phyloP scores from a whole-genome alignment of 2,113 vertebrate genomes.

The Laterallus jamaicensis region DNA sequence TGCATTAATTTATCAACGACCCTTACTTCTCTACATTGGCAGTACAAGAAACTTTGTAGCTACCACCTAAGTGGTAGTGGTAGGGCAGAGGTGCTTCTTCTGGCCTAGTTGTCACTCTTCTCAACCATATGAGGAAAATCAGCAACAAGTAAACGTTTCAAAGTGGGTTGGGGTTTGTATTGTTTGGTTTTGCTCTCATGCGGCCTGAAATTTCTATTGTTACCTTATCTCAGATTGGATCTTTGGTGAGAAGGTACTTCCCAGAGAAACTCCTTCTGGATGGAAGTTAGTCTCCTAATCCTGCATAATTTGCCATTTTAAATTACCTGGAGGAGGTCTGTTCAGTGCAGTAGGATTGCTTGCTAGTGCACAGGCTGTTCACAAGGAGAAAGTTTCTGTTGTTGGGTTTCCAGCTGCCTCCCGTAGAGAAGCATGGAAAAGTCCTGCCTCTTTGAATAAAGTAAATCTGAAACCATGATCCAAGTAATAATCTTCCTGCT shows the following conservation, averaged over 20 bases:
- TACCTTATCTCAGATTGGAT: background rate
- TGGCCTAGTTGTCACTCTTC: background rate
- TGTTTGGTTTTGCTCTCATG: background rate
- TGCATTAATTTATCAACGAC: background rate
- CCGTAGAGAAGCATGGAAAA: background rate
- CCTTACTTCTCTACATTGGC: background rate
- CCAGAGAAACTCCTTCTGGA: background rate
- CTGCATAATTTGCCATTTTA: background rate
- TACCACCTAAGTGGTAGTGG: background rate
- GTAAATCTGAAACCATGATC: background rate
- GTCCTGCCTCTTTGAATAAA: background rate
- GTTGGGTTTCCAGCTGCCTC: background rate
- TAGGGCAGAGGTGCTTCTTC: background rate
- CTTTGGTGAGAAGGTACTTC: background rate
- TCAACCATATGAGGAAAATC: background rate
- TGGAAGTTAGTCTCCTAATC: background rate
- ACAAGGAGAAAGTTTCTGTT: background rate
- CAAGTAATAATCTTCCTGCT: background rate
- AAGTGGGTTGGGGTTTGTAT: background rate
- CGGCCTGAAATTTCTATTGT: background rate
- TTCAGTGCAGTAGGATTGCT: background rate
- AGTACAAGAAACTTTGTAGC: background rate
- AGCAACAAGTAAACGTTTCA: background rate
- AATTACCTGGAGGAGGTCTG: background rate
- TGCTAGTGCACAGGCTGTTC: background rate